Base-by-base conservation (phyloP, 2,113 vertebrate genomes). In the Scolopax mira region DNA sequence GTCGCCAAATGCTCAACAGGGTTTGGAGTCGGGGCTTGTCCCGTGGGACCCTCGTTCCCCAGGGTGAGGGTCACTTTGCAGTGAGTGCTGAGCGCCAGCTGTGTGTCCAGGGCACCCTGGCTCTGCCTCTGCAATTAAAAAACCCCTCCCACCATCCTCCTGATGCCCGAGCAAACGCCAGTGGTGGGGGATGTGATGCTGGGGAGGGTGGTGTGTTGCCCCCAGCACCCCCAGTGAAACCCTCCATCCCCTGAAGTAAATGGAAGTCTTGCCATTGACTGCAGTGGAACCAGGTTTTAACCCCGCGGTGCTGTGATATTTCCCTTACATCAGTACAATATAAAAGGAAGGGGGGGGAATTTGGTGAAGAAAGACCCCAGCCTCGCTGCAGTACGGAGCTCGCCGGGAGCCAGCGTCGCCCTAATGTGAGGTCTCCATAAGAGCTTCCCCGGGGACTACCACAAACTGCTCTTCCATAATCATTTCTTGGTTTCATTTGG, bases 101-200 rank as follows among this genome's bases (percentile, higher is more conserved):
- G 85, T 93, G 92, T 85, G 79, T 87, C 82, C 71, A n/a, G 58
- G 80, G 78, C 89, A 92, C 78, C 7, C 55, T 49, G 90, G 73
- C 94, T 91, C 73, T 70, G 62, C 65, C 92, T 88, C 94, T 79
- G 94, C 94, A 82, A 93, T 90, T 96, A 91, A 92, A 90, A 90
- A 57, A 1, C 1, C 72, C 79, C 94, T 67, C 7, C 0, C 1
- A 23, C 2, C 81, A 78, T 72, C 88, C 65, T 84, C 91, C 88
- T 35, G 71, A 35, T 72, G 92, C 94, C n/a, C n/a, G n/a, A n/a
- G n/a, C n/a, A n/a, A n/a, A n/a, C n/a, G n/a, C n/a, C n/a, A n/a
- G n/a, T n/a, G n/a, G n/a, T n/a, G n/a, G n/a, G n/a, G n/a, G n/a
- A n/a, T n/a, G n/a, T n/a, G n/a, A n/a, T n/a, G n/a, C n/a, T n/a